These are phyloP conservation scores for Neoascia interrupta DNA, from an alignment of 2,888 invertebrate species.

Conservation along the genomic window DNA sequence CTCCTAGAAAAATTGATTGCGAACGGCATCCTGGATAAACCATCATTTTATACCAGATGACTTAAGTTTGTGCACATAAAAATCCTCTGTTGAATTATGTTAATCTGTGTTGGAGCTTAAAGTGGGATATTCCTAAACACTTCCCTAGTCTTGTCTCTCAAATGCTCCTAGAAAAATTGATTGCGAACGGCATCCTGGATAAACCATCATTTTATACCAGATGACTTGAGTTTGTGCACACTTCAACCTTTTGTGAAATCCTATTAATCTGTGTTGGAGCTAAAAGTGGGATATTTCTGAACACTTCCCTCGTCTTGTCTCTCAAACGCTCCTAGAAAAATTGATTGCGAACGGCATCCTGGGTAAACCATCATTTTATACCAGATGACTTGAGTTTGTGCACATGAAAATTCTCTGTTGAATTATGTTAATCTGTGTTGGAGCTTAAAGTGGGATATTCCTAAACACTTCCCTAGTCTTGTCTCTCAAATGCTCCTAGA, in stretches of 20 bases:
- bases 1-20: slow-evolving; percentile 15
- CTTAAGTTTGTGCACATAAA: slow-evolving; percentile 15
- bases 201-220: slow-evolving; percentile 1
- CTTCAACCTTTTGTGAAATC: too few species aligned
- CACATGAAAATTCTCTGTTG: not conserved
- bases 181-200: slow-evolving; percentile 4
- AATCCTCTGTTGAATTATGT: too few species aligned
- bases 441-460: not conserved
- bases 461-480: not conserved
- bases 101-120: slow-evolving; percentile 1
- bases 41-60: slow-evolving; percentile 13
- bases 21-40: slow-evolving; percentile 36
- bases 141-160: not conserved
- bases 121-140: slow-evolving; percentile 6
- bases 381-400: not conserved
- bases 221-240: not conserved
- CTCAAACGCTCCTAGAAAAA: not conserved
- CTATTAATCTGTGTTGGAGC: not conserved
- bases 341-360: not conserved
- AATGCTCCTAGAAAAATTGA: not conserved
- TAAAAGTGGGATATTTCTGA: not conserved
- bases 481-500: slow-evolving; percentile 1
- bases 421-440: not conserved
- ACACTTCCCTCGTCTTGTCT: not conserved
- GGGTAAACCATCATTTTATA: slow-evolving; percentile 3